Conservation (phyloP, 2,797 vertebrate genomes). For the Buceros bicornis region DNA sequence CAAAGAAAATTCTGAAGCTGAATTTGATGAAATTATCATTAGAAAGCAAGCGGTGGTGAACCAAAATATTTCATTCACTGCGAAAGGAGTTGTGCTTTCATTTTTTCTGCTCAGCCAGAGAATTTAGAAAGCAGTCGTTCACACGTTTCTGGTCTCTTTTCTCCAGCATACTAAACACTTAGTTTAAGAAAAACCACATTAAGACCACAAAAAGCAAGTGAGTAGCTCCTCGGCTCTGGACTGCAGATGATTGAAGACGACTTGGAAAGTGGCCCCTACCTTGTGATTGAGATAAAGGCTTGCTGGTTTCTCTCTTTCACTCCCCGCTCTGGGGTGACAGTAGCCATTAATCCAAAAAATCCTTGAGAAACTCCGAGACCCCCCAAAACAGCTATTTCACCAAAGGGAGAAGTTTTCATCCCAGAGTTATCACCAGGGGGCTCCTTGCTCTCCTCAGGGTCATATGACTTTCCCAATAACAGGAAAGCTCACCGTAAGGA, state of each 20-base stretch:
- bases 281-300: neutral
- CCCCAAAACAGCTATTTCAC: neutral
- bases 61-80: neutral
- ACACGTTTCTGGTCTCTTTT: neutral
- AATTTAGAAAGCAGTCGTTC: neutral
- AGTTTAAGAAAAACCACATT: neutral
- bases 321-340: neutral
- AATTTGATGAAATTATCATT: neutral
- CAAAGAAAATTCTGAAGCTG: neutral
- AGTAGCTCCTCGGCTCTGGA: neutral
- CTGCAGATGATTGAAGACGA: neutral
- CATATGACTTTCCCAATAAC: accelerated
- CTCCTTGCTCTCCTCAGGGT: neutral
- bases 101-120: neutral
- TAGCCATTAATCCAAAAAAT: neutral
- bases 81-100: neutral
- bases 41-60: neutral
- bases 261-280: neutral
- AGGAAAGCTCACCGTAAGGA: neutral
- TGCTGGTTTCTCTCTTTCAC: neutral
- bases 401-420: neutral
- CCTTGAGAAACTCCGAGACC: neutral
- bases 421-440: neutral
- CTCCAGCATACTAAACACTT: neutral
- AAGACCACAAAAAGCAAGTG: neutral